Evolutionary conservation across 2,888 invertebrate species (phyloP).

Genomic region (Aphidius colemani): DNA sequence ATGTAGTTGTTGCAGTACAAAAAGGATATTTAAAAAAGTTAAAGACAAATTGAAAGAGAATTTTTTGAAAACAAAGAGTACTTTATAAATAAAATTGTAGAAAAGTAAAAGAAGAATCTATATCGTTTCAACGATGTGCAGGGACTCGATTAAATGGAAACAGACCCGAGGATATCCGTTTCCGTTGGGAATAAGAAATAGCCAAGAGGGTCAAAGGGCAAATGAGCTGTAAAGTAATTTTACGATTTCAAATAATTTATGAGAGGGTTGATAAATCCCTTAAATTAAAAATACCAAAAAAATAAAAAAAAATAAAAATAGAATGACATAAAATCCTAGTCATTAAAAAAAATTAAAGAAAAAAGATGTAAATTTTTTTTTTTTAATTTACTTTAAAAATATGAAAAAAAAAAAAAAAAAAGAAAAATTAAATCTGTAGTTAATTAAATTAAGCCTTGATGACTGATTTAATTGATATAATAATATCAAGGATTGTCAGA

Average conservation of each 20-base stretch:
- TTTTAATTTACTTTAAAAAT: background rate
- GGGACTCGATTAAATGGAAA: conserved; percentile 29
- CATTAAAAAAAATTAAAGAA: background rate
- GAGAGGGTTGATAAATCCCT: conserved; percentile 19
- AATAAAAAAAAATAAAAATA: too few relatives aligned
- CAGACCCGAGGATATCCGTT: conserved; percentile 28
- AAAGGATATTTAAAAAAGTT: conserved; percentile 1
- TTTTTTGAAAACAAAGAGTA: background rate
- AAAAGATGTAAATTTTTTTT: background rate
- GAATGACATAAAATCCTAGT: background rate
- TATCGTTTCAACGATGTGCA: background rate
- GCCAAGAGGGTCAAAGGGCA: conserved; percentile 2
- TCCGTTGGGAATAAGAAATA: conserved; percentile 14
- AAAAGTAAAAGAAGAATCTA: background rate
- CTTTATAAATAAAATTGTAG: too few relatives aligned
- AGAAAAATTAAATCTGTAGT: background rate
- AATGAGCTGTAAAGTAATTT: conserved; percentile 38
- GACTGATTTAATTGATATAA: too few relatives aligned
- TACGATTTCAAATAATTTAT: conserved; percentile 40
- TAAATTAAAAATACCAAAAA: too few relatives aligned
- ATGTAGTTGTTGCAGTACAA: too few relatives aligned
- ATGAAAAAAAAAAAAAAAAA: background rate
- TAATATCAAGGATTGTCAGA: too few relatives aligned
- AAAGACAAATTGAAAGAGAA: conserved; percentile 8
- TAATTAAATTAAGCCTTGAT: too few relatives aligned